These are phyloP conservation scores for Andrena flavipes DNA, from an alignment of 2,888 invertebrate genomes.

Conservation along the genomic window DNA sequence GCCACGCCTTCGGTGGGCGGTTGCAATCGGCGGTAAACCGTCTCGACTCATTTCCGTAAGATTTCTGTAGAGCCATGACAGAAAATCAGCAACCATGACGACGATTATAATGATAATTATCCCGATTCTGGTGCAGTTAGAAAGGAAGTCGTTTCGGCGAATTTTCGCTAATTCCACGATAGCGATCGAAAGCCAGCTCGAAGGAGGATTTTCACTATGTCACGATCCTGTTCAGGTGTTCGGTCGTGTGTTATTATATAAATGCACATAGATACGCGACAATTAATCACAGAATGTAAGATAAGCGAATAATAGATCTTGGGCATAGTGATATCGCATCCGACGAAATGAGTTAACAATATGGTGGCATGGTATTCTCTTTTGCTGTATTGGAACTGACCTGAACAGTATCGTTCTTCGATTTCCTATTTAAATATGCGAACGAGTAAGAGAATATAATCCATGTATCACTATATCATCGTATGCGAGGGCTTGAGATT, in stretches of 20 bases:
- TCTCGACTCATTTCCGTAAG: slow-evolving; percentile 76
- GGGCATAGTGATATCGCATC: not conserved
- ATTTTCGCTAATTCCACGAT: slow-evolving; percentile 29
- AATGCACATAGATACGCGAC: slow-evolving; percentile 28
- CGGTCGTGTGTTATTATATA: slow-evolving; percentile 11
- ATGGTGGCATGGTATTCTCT: not conserved
- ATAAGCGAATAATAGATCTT: slow-evolving; percentile 20
- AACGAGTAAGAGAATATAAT: too few relatives aligned
- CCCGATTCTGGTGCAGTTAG: slow-evolving; percentile 47
- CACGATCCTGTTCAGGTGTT: not conserved
- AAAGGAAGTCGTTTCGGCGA: slow-evolving; percentile 42
- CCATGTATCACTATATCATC: not conserved
- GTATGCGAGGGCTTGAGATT: not conserved
- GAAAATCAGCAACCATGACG: slow-evolving; percentile 80
- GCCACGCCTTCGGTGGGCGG: slow-evolving; percentile 68
- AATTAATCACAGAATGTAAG: slow-evolving; percentile 10
- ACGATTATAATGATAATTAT: slow-evolving; percentile 55
- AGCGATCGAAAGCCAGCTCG: not conserved
- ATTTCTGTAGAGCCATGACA: slow-evolving; percentile 76
- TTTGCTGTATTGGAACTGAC: not conserved
- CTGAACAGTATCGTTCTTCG: not conserved
- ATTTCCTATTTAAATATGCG: not conserved
- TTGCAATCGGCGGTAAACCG: slow-evolving; percentile 76
- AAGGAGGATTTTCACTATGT: slow-evolving; percentile 1
- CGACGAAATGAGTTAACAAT: slow-evolving; percentile 11